A percentile compares a stretch with the other conserved stretches of the same genome.
Conservation (phyloP, 2,888 invertebrate species). For the Temnothorax rugatulus region DNA sequence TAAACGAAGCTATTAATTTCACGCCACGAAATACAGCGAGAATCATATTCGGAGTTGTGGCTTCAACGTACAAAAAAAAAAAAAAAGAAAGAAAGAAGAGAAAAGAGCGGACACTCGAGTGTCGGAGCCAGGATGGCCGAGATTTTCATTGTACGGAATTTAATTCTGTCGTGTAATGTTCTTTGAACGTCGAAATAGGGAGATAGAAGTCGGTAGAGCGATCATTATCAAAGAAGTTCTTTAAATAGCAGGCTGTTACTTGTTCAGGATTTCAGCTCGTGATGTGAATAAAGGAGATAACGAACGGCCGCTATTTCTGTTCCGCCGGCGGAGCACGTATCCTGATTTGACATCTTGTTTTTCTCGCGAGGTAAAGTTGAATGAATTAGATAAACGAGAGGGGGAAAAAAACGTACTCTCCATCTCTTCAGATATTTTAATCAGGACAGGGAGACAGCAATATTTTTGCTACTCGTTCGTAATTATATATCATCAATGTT, state of each 20-base stretch:
- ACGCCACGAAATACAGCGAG: slow-evolving; percentile 6
- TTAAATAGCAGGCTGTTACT: slow-evolving; percentile 5
- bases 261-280: slow-evolving; percentile 15
- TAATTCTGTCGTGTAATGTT: slow-evolving; percentile 33
- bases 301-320: slow-evolving; percentile 8
- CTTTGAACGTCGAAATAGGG: slow-evolving; percentile 6
- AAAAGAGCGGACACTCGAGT: not conserved
- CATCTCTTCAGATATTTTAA: slow-evolving; percentile 59
- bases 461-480: slow-evolving; percentile 77
- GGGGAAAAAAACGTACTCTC: not conserved
- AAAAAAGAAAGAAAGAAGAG: not conserved
- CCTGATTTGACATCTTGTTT: slow-evolving; percentile 16
- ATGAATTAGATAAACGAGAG: slow-evolving; percentile 38
- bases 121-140: slow-evolving; percentile 4
- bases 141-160: slow-evolving; percentile 24
- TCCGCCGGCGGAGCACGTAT: slow-evolving; percentile 48
- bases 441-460: slow-evolving; percentile 72
- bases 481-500: slow-evolving; percentile 76
- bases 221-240: slow-evolving; percentile 25
- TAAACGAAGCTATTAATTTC: not conserved
- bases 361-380: slow-evolving; percentile 15
- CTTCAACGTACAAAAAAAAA: slow-evolving; percentile 7
- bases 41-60: slow-evolving; percentile 11
- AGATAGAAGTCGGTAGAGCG: slow-evolving; percentile 23
- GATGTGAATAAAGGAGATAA: slow-evolving; percentile 20